Percentiles rank a stretch among this genome's conserved stretches.
Conservation (phyloP, 2,797 vertebrate species). For the Nyctalus aviator region DNA sequence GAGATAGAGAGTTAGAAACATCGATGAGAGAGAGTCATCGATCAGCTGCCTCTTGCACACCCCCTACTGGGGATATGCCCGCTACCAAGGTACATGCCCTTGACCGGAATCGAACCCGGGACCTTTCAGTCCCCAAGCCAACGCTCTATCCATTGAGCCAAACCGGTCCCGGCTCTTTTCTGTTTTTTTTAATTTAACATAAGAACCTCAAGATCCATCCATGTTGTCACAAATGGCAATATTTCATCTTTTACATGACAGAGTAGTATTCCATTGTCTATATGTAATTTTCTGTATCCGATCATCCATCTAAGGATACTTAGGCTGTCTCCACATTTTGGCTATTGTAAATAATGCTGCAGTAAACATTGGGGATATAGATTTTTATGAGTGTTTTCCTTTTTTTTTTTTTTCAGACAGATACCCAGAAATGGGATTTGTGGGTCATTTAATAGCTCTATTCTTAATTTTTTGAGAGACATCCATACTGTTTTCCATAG, state of each 20-base stretch:
- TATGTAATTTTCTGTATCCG: not conserved
- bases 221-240: not conserved
- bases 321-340: not conserved
- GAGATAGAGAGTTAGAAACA: too few relatives aligned
- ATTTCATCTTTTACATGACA: not conserved
- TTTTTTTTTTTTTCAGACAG: not conserved
- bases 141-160: too few relatives aligned
- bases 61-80: too few relatives aligned
- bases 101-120: too few relatives aligned
- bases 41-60: too few relatives aligned
- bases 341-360: not conserved
- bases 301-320: not conserved
- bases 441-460: not conserved
- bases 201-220: not conserved
- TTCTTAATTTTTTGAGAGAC: not conserved
- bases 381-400: not conserved
- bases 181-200: not conserved
- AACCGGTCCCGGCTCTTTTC: too few relatives aligned
- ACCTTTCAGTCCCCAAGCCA: too few relatives aligned
- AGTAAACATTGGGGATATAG: not conserved
- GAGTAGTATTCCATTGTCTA: not conserved
- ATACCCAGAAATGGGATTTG: not conserved
- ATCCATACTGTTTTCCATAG: not conserved
- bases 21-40: too few relatives aligned
- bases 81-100: too few relatives aligned